Evolutionary conservation across 2,888 invertebrate species (phyloP).

Genomic region (Nymphalis polychloros): DNA sequence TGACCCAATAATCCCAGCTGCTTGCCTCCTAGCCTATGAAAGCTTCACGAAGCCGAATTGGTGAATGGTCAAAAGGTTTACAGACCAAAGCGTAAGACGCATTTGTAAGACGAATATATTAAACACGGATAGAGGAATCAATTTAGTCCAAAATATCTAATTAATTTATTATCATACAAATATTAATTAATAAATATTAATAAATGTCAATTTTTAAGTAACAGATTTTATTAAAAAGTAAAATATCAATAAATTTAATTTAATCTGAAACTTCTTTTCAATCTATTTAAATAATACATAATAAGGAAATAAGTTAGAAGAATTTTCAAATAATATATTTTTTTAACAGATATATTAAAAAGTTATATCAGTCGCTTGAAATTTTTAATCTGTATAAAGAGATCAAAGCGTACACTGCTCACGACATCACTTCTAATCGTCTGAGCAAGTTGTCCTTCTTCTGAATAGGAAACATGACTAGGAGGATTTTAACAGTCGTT

Average conservation of each 20-base stretch:
- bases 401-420: slow-evolving; percentile 23
- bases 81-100: slow-evolving; percentile 67
- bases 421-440: slow-evolving; percentile 6
- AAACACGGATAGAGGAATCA: neutral
- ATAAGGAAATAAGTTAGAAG: too few relatives aligned
- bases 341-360: neutral
- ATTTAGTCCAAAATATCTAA: neutral
- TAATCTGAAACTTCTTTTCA: too few relatives aligned
- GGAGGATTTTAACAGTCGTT: slow-evolving; percentile 33
- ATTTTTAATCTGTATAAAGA: slow-evolving; percentile 20
- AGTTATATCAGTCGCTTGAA: neutral
- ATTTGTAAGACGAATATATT: slow-evolving; percentile 35
- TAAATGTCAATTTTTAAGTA: too few relatives aligned
- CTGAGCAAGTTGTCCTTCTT: slow-evolving; percentile 43
- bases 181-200: too few relatives aligned
- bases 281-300: too few relatives aligned
- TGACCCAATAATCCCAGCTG: slow-evolving; percentile 77
- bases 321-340: neutral
- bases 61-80: slow-evolving; percentile 81
- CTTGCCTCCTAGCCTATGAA: slow-evolving; percentile 66
- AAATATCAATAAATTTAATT: neutral
- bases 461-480: slow-evolving; percentile 56
- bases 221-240: neutral
- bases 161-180: neutral
- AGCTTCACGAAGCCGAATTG: slow-evolving; percentile 81